Percentiles rank a stretch among this genome's conserved stretches.
Conservation (phyloP, 2,888 invertebrate genomes). For the Phaedon cochleariae region DNA sequence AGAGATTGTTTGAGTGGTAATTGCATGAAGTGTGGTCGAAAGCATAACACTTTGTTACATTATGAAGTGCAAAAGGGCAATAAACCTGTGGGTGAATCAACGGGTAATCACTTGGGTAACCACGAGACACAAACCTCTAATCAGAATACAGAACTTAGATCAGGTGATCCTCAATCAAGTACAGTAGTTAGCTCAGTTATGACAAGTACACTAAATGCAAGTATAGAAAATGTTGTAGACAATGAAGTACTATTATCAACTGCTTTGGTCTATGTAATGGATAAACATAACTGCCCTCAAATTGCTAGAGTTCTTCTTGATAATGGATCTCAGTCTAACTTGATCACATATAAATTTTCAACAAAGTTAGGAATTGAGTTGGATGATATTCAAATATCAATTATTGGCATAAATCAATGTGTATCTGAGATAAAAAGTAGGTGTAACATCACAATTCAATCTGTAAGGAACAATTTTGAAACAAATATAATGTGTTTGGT, state of each 20-base stretch:
- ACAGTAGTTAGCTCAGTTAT: no score
- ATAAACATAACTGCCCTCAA: no score
- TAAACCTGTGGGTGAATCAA: not conserved
- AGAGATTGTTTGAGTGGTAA: not conserved
- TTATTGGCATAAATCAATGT: not conserved
- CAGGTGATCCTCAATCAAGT: no score
- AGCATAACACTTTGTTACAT: slow-evolving; percentile 2
- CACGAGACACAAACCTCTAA: not conserved
- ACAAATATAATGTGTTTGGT: not conserved
- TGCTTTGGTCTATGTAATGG: no score
- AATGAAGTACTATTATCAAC: no score
- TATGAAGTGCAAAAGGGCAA: not conserved
- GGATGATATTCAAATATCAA: not conserved
- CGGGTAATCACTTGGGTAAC: no score
- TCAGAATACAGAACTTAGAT: no score
- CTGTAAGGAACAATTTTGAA: not conserved
- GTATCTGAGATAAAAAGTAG: not conserved
- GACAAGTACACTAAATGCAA: no score
- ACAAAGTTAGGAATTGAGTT: not conserved
- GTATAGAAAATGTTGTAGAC: no score
- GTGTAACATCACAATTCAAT: not conserved
- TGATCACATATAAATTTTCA: no score
- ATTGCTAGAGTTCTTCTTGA: no score
- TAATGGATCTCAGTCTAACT: no score
- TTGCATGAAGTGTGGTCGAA: not conserved